Conservation (phyloP, 2,888 invertebrate species). For the Villa cingulata region DNA sequence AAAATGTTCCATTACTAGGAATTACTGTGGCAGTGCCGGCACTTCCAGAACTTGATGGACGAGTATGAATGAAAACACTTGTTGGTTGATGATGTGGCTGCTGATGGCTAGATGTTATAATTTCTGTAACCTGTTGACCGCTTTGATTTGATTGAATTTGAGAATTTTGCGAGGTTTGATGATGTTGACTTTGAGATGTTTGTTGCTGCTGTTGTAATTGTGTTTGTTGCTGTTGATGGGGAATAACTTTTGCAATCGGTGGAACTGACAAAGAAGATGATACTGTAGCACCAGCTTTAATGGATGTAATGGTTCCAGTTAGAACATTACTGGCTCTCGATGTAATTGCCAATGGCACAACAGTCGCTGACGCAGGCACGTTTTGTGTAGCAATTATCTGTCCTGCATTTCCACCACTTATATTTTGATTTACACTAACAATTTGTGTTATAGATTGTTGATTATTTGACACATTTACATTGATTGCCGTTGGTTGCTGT, state of each 20-base stretch:
- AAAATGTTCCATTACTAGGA: conserved; percentile 20
- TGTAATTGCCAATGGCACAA: conserved; percentile 30
- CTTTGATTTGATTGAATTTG: conserved; percentile 7
- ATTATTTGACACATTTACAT: conserved; percentile 11
- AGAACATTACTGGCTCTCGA: conserved; percentile 27
- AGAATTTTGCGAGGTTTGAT: conserved; percentile 1
- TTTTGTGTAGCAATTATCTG: conserved; percentile 20
- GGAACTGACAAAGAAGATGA: conserved; percentile 18
- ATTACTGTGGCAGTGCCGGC: conserved; percentile 18
- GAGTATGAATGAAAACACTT: conserved; percentile 26
- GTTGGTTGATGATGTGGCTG: conserved; percentile 14
- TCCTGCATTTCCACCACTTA: conserved; percentile 13
- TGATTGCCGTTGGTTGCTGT: conserved; percentile 12
- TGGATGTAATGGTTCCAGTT: conserved; percentile 31
- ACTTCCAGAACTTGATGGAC: conserved; percentile 19
- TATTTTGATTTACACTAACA: conserved; percentile 24
- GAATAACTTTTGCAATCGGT: conserved; percentile 32
- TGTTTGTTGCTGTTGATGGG: conserved; percentile 19
- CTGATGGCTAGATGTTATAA: conserved; percentile 13
- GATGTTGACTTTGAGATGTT: conserved; percentile 8
- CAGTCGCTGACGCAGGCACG: conserved; percentile 26
- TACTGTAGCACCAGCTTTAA: conserved; percentile 22
- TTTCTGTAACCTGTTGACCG: conserved; percentile 12
- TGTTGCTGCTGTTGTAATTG: conserved; percentile 1
- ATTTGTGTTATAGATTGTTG: conserved; percentile 21